Conservation (phyloP, 2,113 vertebrate species). For the Strigops habroptila region DNA sequence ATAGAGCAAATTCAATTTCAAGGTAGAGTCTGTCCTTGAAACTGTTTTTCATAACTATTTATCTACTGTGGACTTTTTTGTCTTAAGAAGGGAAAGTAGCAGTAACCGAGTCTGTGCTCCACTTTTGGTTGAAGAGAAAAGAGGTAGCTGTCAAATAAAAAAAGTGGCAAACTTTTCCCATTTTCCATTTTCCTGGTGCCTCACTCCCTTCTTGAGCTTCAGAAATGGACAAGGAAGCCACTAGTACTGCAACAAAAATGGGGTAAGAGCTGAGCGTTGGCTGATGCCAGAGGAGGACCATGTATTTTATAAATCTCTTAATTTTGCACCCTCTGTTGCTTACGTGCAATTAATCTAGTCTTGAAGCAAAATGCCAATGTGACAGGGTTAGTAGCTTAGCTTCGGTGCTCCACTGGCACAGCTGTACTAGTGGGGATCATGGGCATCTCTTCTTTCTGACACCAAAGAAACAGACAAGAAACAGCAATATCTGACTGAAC, state of each 20-base stretch:
- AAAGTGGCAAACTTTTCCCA: neutral
- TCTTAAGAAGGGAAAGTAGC: no score
- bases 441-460: neutral
- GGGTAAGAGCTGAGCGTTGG: neutral
- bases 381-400: neutral
- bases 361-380: neutral
- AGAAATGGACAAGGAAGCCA: neutral
- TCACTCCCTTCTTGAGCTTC: neutral
- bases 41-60: accelerated
- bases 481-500: neutral
- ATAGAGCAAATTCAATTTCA: neutral
- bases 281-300: neutral
- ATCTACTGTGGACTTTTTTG: neutral
- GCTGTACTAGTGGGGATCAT: neutral
- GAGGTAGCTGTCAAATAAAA: neutral
- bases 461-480: neutral
- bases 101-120: neutral
- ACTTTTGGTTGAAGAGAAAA: neutral
- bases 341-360: neutral
- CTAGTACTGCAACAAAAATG: neutral
- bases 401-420: neutral
- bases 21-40: neutral
- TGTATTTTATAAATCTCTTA: neutral
- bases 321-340: neutral
- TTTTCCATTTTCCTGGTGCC: neutral